A percentile compares a stretch with the other conserved stretches of the same genome.
phyloP scores from a whole-genome alignment of 1,140 invertebrate genomes.

The Drosophila mojavensis region DNA sequence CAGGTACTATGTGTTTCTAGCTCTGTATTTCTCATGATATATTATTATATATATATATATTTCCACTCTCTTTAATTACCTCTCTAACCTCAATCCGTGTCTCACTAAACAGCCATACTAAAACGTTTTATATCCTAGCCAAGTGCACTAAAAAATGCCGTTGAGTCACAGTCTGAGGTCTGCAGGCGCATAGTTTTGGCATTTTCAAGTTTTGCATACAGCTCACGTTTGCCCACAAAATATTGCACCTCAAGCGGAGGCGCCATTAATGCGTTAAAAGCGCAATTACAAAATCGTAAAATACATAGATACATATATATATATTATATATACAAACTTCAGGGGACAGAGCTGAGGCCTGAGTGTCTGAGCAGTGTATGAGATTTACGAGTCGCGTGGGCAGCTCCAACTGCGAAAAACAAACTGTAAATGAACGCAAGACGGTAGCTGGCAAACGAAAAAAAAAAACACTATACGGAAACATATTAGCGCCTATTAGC shows the following conservation, averaged over 20 bases:
- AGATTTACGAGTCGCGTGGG: constrained; percentile 71
- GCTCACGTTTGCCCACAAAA: constrained; percentile 45
- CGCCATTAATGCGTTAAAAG: constrained; percentile 36
- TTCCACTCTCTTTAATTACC: no score
- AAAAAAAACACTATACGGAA: constrained; percentile 7
- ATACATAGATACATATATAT: constrained; percentile 17
- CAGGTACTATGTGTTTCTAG: background rate
- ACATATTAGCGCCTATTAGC: constrained; percentile 69
- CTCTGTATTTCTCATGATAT: background rate
- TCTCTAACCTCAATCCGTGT: no score
- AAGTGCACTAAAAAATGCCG: background rate
- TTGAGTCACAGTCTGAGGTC: background rate
- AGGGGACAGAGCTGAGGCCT: background rate
- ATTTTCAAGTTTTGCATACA: constrained; percentile 34
- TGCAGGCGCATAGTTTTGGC: background rate
- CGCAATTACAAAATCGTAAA: constrained; percentile 64
- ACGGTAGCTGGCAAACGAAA: constrained; percentile 25
- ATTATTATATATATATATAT: no score
- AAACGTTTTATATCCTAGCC: background rate
- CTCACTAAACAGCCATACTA: background rate
- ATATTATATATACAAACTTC: background rate
- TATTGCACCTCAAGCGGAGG: constrained; percentile 44
- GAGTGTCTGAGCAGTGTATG: constrained; percentile 9
- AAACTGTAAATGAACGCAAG: constrained; percentile 61
- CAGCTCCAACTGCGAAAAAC: constrained; percentile 41